Base-by-base conservation (phyloP, 2,797 vertebrate genomes). In the Manis pentadactyla region DNA sequence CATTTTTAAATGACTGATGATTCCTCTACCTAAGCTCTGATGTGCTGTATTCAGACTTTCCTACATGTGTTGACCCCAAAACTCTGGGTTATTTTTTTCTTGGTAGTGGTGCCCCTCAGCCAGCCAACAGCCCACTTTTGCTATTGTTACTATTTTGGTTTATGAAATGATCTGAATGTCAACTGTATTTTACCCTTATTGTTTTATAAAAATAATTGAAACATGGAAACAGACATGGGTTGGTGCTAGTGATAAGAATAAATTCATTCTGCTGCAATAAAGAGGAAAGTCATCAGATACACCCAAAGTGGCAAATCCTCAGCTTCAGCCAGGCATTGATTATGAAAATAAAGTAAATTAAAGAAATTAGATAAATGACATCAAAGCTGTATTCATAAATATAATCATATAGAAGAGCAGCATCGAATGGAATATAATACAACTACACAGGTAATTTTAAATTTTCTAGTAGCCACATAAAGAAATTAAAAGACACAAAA, bases 141-240 rank as follows among this genome's bases (percentile, higher is more conserved):
- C 31, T 73, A 88, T 11, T 66, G 21, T 19, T 79, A 85, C 19
- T 31, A 42, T 25, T 66, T 73, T 66, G 25, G 78, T 57, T 57
- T 64, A 55, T 39, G 57, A 89, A 71, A 39, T 55, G 63, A 85
- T 78, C 66, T 59, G 21, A 73, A 74, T 74, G 53, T 53, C 59
- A 89, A 53, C 31, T 92, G 19, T 27, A 94, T 84, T 71, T 73
- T 82, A 5, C 8, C 21, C 46, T 25, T 51, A 74, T 83, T 66
- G 51, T 23, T 94, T 92, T 92, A 69, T 63, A 53, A 89, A 84
- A 71, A 79, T 92, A 49, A 73, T 17, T 71, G 19, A 51, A 82
- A 66, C 31, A 49, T 6, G n/a, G n/a, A 64, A 92, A 42, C 15
- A 51, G 71, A 92, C 77, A 31, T 73, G 49, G 17, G 8, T 92